A percentile compares a stretch with the other conserved stretches of the same genome.
Evolutionary conservation across 2,113 vertebrate genomes (phyloP).

Genomic region (Hiodon alosoides): DNA sequence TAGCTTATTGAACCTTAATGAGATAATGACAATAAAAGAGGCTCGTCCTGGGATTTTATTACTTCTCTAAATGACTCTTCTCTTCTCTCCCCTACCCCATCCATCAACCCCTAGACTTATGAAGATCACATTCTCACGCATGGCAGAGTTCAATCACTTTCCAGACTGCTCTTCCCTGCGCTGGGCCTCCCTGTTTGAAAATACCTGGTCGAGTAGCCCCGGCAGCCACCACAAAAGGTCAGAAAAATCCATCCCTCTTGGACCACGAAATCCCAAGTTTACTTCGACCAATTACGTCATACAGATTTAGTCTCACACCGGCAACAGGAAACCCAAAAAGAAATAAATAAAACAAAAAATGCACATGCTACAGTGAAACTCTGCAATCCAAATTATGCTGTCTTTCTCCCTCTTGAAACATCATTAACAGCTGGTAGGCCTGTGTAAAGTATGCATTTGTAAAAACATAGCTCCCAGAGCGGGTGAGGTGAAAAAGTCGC

Average conservation of each 20-base stretch:
- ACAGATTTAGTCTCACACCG: not conserved
- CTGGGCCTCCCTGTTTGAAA: not conserved
- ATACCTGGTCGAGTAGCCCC: no score
- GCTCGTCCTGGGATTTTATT: constrained; percentile 10
- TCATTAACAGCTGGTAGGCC: constrained; percentile 4
- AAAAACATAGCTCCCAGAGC: constrained; percentile 4
- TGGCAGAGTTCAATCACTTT: not conserved
- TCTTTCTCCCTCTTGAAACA: constrained; percentile 14
- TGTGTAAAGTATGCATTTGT: constrained; percentile 11
- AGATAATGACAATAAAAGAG: constrained; percentile 17
- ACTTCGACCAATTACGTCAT: no score
- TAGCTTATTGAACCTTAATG: constrained; percentile 10
- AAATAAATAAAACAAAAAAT: constrained; percentile 1
- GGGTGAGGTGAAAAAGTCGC: not conserved
- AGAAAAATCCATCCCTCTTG: not conserved
- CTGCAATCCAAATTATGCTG: constrained; percentile 5
- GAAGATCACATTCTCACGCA: not conserved
- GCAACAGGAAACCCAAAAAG: not conserved
- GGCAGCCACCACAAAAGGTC: not conserved
- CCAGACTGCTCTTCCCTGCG: not conserved
- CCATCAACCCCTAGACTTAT: constrained; percentile 20
- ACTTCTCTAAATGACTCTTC: constrained; percentile 3
- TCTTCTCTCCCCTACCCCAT: constrained; percentile 4
- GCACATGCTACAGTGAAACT: not conserved
- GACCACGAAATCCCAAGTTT: not conserved